Base-by-base conservation (phyloP, 2,888 invertebrate genomes). In the Crossocerus cetratus region DNA sequence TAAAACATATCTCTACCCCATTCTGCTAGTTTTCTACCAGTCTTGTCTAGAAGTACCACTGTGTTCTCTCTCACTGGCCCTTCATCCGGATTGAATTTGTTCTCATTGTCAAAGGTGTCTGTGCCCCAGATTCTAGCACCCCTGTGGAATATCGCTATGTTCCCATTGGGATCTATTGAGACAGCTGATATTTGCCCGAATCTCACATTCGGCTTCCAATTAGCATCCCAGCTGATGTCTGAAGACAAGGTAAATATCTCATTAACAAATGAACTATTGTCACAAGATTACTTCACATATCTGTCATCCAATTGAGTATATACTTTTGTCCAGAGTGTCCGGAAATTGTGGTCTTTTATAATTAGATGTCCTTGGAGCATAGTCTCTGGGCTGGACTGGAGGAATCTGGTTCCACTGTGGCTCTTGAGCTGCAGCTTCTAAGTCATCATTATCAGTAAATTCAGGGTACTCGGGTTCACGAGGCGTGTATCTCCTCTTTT, bases 131-230 rank as follows among this genome's bases (percentile, higher is more conserved):
- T 87, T 77, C 94, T 92, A 66, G 93, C 91, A 0, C 93, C 96
- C 78, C 98, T 92, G 90, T 98, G 98, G 88, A 98, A 97, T 49
- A 97, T 93, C 14, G 95, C 93, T 13, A 97, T 91, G 74, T 94
- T 93, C 0, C 96, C 96, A n/a, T 91, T 87, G 2, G 91, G 91
- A 87, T 97, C 96, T 16, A 96, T 91, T 3, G 95, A 94, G 1
- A 98, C 94, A 3, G 96, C 97, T 0, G 95, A 94, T 1, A 97
- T 94, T 88, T 97, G 95, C 1, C 97, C 97, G n/a, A 94, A 75
- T 5, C 77, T 73, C 18, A 85, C 63, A 22, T 78, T 68, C 0
- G 71, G 45, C 1, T 71, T 75, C 89, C 88, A 90, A 4, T 77
- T 62, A 4, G 77, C 32, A 53, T 88, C 86, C 87, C 85, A 90